Conservation (phyloP, 1,140 invertebrate genomes). For the Drosophila sproati region DNA sequence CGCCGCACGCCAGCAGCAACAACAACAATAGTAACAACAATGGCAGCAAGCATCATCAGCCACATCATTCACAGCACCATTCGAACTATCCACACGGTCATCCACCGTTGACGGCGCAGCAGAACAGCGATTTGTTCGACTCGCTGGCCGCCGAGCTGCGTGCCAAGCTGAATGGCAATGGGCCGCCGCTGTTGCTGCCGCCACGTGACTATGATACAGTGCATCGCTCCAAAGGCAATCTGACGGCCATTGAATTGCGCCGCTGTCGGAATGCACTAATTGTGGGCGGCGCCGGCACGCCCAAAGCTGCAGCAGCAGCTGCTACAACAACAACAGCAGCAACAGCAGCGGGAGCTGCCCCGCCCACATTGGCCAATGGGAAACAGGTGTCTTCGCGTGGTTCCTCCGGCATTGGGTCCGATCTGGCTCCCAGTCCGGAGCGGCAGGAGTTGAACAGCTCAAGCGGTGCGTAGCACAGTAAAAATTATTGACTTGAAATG, state of each 20-base stretch:
- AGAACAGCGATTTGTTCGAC: conserved; percentile 92
- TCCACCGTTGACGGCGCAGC: conserved; percentile 84
- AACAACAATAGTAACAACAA: conserved; percentile 47
- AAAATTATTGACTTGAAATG: not conserved
- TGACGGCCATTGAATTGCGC: conserved; percentile 91
- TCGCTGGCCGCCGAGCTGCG: conserved; percentile 95
- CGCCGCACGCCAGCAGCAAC: conserved; percentile 77
- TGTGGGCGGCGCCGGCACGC: conserved; percentile 67
- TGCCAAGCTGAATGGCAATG: conserved; percentile 91
- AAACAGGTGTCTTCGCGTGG: conserved; percentile 87
- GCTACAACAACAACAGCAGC: conserved; percentile 33
- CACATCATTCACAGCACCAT: conserved; percentile 64
- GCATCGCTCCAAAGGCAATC: conserved; percentile 92
- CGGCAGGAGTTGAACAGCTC: conserved; percentile 86
- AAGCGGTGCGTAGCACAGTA: conserved; percentile 84
- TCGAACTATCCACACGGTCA: conserved; percentile 63
- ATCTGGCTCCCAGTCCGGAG: conserved; percentile 92
- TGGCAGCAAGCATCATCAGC: conserved; percentile 11
- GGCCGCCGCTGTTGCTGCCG: conserved; percentile 93
- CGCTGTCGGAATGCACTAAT: conserved; percentile 86
- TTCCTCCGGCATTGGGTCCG: conserved; percentile 93
- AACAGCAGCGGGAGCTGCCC: conserved; percentile 35
- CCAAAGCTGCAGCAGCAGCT: conserved; percentile 16
- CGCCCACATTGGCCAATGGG: conserved; percentile 57
- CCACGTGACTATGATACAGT: conserved; percentile 97